Evolutionary conservation across 1,140 invertebrate genomes (phyloP).

Genomic region (Pararge aegeria): DNA sequence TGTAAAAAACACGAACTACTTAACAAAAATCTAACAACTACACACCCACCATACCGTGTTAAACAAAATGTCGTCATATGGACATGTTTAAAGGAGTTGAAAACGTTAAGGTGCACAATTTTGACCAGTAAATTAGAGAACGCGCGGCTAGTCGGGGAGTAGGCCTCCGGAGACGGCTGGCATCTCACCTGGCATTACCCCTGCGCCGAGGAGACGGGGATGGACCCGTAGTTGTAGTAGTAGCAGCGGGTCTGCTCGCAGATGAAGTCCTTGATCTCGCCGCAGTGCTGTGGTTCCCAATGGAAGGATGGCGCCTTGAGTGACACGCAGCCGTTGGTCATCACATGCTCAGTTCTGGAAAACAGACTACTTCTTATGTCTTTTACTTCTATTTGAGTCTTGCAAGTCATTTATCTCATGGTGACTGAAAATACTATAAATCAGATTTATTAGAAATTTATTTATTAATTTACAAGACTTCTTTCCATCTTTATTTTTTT

Average conservation of each 20-base stretch:
- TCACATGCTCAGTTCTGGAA: constrained; percentile 79
- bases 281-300: constrained; percentile 91
- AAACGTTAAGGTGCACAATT: constrained; percentile 36
- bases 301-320: constrained; percentile 87
- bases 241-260: constrained; percentile 94
- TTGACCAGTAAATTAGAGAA: constrained; percentile 30
- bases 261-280: constrained; percentile 91
- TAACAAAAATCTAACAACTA: constrained; percentile 21
- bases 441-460: too few species aligned
- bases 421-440: too few species aligned
- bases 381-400: constrained; percentile 30
- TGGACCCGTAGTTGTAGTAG: constrained; percentile 94
- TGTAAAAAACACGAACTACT: constrained; percentile 34
- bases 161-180: constrained; percentile 76
- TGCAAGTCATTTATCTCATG: background rate
- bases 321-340: constrained; percentile 86
- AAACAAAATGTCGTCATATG: constrained; percentile 43
- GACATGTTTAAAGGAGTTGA: constrained; percentile 39
- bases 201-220: constrained; percentile 92
- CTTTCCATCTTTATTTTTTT: too few species aligned
- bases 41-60: constrained; percentile 20
- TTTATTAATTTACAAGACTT: too few species aligned
- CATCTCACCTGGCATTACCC: constrained; percentile 87
- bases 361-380: constrained; percentile 70
- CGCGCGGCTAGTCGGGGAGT: constrained; percentile 67